Evolutionary conservation across 1,140 invertebrate genomes (phyloP).

Genomic region (Drosophila quadrilineata): DNA sequence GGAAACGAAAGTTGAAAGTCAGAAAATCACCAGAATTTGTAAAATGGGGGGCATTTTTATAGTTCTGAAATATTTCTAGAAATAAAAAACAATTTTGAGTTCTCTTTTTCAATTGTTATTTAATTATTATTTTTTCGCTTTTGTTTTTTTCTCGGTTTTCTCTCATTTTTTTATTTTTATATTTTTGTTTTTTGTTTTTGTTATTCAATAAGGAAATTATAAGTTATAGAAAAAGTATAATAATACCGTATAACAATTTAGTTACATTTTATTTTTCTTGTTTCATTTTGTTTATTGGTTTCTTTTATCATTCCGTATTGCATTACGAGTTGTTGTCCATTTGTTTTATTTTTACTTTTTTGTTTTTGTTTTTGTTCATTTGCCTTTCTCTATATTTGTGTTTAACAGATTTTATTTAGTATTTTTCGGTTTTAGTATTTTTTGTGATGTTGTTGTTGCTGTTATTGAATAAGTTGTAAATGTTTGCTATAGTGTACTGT

Average conservation of each 20-base stretch:
- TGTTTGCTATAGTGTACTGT: too few species aligned
- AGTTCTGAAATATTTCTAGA: too few species aligned
- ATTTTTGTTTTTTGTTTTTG: constrained; percentile 61
- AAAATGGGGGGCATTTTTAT: too few species aligned
- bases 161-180: constrained; percentile 68
- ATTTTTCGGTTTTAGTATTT: constrained; percentile 27
- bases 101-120: constrained; percentile 73
- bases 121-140: constrained; percentile 76
- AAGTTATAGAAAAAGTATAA: constrained; percentile 82
- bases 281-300: too few species aligned
- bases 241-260: constrained; percentile 81
- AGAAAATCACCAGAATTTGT: too few species aligned
- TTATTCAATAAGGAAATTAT: constrained; percentile 80
- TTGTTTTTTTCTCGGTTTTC: constrained; percentile 65
- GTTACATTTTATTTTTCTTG: constrained; percentile 46
- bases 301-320: constrained; percentile 32
- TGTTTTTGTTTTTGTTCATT: constrained; percentile 32
- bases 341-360: constrained; percentile 26
- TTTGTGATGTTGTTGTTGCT: neutral
- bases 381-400: constrained; percentile 47
- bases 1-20: too few species aligned
- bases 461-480: too few species aligned
- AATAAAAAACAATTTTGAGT: too few species aligned
- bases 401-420: constrained; percentile 29
- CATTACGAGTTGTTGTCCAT: constrained; percentile 45